Evolutionary conservation across 53 echinoderm and acorn worm genomes (phyloP), one percentile per base, ranked within the genome.

Genomic region (Pentamera pediparva): DNA sequence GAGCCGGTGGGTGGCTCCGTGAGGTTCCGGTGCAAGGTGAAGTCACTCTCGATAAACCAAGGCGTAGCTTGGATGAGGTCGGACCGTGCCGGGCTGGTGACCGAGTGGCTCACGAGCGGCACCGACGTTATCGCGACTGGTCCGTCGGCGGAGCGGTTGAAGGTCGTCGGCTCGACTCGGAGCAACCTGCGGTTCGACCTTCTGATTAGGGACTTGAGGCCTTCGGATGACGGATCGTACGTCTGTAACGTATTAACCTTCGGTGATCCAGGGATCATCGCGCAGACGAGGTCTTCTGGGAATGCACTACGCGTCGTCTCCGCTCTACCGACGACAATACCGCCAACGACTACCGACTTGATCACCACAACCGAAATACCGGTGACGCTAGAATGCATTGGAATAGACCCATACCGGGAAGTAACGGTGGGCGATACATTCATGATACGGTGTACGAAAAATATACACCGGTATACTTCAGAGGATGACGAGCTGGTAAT

Each of bases 1-100:
- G 37, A 38, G 2, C 37, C 39, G 20, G 37, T 36, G 7, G 65
- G 65, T 24, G 37, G 39, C 20, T 22, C 65, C 9, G 65, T 65
- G 3, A 36, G 39, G 37, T 65, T 65, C 27, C 65, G 65, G 5
- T 65, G 65, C 39, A 65, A 65, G 27, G 65, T 65, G 26, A 37
- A 20, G 7, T 18, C 37, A 28, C 8, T 65, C 20, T 18, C 43
- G 8, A 65, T 65, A 41, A 65, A 65, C 27, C 65, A 65, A 38
- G 65, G 39, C 2, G 65, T 65, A 20, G 65, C 65, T 21, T 65
- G 65, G 65, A 65, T 65, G 65, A 65, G 40, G 24, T 65, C 65
- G 4, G 65, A 65, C 43, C 41, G 65, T 2, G 65, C 65, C 20
- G 65, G 65, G 19, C 65, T 65, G 19, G 39, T 41, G n/a, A 65